Evolutionary conservation across 1,140 invertebrate species (phyloP).

Genomic region (Saccostrea echinata): DNA sequence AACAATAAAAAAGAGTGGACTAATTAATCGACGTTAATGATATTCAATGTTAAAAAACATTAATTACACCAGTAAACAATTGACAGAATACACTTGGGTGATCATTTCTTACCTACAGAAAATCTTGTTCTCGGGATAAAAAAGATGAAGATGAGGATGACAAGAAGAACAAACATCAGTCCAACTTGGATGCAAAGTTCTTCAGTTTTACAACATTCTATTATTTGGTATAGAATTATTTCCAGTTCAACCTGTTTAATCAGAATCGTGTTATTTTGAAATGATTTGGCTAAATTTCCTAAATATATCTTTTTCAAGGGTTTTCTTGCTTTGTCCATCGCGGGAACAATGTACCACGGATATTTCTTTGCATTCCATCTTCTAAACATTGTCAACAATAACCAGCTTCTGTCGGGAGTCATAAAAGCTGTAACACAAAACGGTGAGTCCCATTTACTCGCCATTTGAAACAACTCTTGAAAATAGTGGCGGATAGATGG

Average conservation of each 20-base stretch:
- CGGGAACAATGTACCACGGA: slow-evolving; percentile 75
- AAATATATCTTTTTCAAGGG: slow-evolving; percentile 63
- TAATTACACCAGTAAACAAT: neutral
- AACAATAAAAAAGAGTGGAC: neutral
- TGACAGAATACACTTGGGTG: neutral
- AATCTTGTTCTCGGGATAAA: slow-evolving; percentile 62
- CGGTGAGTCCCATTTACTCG: slow-evolving; percentile 63
- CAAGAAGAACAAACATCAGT: slow-evolving; percentile 74
- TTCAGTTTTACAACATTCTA: slow-evolving; percentile 79
- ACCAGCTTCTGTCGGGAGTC: slow-evolving; percentile 78
- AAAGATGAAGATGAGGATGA: slow-evolving; percentile 70
- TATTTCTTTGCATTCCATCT: slow-evolving; percentile 80
- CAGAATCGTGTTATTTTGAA: too few relatives aligned
- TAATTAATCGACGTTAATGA: neutral
- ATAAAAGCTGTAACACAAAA: slow-evolving; percentile 80
- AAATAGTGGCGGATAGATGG: too few relatives aligned
- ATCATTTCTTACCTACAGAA: slow-evolving; percentile 46
- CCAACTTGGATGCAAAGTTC: slow-evolving; percentile 77
- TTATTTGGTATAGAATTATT: slow-evolving; percentile 70
- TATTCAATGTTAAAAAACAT: neutral
- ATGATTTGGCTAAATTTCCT: neutral
- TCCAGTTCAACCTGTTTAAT: neutral
- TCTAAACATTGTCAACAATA: slow-evolving; percentile 80
- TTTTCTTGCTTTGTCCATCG: slow-evolving; percentile 76
- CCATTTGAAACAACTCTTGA: too few relatives aligned